phyloP scores from a whole-genome alignment of 2,888 invertebrate species.

The Chrysomela aeneicollis region DNA sequence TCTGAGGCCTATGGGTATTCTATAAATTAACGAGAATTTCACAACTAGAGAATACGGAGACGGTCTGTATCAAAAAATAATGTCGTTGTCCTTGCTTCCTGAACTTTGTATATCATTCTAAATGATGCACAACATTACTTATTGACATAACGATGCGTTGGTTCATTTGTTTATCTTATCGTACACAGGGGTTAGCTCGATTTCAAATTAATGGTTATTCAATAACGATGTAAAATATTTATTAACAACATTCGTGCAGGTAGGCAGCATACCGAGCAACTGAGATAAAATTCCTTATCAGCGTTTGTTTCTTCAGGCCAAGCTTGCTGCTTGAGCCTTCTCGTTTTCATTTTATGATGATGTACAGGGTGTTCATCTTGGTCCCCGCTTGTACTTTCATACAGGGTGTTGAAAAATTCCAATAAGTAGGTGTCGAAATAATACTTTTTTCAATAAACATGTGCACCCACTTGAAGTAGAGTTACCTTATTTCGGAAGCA shows the following conservation, averaged over 20 bases:
- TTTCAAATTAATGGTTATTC: neutral
- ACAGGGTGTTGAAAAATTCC: too few species aligned
- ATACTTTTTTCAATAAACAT: too few species aligned
- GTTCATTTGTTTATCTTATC: slow-evolving; percentile 19
- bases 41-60: neutral
- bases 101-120: slow-evolving; percentile 28
- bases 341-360: too few species aligned
- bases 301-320: neutral
- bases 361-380: neutral
- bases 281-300: neutral
- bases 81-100: slow-evolving; percentile 37
- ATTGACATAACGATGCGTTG: slow-evolving; percentile 30
- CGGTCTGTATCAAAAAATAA: slow-evolving; percentile 13
- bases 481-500: too few species aligned
- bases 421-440: too few species aligned
- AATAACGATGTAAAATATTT: neutral
- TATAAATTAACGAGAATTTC: slow-evolving; percentile 26
- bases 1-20: slow-evolving; percentile 7
- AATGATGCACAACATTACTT: slow-evolving; percentile 23
- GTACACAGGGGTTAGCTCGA: neutral
- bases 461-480: too few species aligned
- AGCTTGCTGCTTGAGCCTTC: too few species aligned
- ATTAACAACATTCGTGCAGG: slow-evolving; percentile 10
- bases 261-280: neutral
- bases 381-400: too few species aligned